A percentile compares a stretch with the other conserved stretches of the same genome.
Evolutionary conservation across 2,113 vertebrate species (phyloP).

Genomic region (Paracanthobrama guichenoti): DNA sequence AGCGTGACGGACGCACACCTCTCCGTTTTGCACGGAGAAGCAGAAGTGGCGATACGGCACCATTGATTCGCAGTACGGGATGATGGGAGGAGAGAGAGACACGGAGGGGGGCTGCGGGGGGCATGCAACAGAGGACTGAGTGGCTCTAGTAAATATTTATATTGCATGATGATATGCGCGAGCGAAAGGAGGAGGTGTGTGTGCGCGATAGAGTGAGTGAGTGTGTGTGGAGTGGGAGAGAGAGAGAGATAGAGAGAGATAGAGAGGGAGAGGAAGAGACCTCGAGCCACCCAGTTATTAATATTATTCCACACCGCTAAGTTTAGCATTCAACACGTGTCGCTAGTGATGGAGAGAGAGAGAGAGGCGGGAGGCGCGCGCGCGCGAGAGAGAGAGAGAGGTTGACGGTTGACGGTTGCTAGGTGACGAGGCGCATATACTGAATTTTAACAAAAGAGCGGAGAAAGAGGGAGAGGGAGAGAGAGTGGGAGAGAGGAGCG

Average conservation of each 20-base stretch:
- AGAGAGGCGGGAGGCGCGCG: conserved; percentile 50
- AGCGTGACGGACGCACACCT: conserved; percentile 57
- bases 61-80: conserved; percentile 61
- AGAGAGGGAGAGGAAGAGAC: conserved; percentile 57
- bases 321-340: conserved; percentile 88
- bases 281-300: conserved; percentile 74
- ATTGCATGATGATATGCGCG: conserved; percentile 77
- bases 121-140: conserved; percentile 70
- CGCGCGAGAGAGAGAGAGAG: conserved; percentile 69
- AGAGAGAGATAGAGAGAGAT: conserved; percentile 53
- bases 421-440: conserved; percentile 84
- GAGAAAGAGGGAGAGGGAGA: conserved; percentile 75
- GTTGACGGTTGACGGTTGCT: conserved; percentile 79
- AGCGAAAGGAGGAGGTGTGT: conserved; percentile 59
- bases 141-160: conserved; percentile 83
- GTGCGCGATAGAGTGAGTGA: conserved; percentile 57
- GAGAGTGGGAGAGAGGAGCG: conserved; percentile 57
- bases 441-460: conserved; percentile 86
- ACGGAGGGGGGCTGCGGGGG: conserved; percentile 42
- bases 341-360: conserved; percentile 75
- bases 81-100: conserved; percentile 58
- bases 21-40: conserved; percentile 76
- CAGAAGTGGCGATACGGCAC: conserved; percentile 72
- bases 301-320: conserved; percentile 80
- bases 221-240: conserved; percentile 50